Evolutionary conservation across 1,140 invertebrate species (phyloP), one percentile per base, ranked within the genome.

Genomic region (Pseudomyrmex concolor): DNA sequence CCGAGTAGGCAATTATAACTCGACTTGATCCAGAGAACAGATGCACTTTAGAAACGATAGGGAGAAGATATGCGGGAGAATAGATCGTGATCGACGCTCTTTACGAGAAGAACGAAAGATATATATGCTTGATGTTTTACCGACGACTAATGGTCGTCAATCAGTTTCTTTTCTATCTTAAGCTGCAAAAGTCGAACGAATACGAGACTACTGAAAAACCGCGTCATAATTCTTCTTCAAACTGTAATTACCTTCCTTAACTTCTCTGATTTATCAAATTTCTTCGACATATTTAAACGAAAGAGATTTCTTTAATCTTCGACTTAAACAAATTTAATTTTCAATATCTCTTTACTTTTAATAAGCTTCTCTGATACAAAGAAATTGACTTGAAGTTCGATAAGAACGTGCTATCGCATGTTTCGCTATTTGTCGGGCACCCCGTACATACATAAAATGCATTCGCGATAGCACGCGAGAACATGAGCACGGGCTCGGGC

Each of bases 1-100:
- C 51, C 83, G 86, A 89, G 87, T 86, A 76, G 88, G 89, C 89
- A 89, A 89, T 89, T 89, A 89, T 89, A 89, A 89, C 60, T 77
- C 74, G 84, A 86, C 84, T 73, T 70, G 86, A 88, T 88, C 87
- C 57, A 50, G 43, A 22, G 64, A 22, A 74, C 77, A 70, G 78
- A 77, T 89, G 85, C 87, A 76, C 78, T 86, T 84, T 86, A 82
- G 15, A 67, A 48, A 55, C 13, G 25, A 60, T 55, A 76, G 63
- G 43, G 48, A 74, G 43, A 60, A 78, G 43, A 19, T 50, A 19
- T 48, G 2, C 59, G 10, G 66, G 10, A n/a, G 34, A 55, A 54
- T 25, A 51, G 15, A 22, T 48, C 57, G 15, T n/a, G 63, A 68
- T 34, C 57, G 83, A 60, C 86, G 57, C 71, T 83, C 84, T 87